These are phyloP conservation scores for Apocheima hispidaria DNA, from an alignment of 2,888 invertebrate genomes.

Conservation along the genomic window DNA sequence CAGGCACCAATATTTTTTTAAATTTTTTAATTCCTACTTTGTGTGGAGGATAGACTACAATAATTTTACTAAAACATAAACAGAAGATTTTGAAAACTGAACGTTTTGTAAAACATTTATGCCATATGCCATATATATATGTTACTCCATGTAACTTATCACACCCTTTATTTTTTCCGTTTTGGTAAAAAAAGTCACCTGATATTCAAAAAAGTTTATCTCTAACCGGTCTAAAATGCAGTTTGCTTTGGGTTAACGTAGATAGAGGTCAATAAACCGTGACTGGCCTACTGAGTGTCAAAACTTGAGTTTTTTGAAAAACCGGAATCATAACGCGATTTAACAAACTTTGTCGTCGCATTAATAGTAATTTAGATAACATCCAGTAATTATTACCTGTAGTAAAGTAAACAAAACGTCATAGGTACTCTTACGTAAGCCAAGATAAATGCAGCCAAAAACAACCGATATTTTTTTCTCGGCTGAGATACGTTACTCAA, in stretches of 20 bases:
- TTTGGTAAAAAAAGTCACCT: too few relatives aligned
- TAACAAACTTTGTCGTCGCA: too few relatives aligned
- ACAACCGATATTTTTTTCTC: neutral
- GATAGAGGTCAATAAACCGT: slow-evolving; percentile 18
- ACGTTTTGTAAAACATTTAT: too few relatives aligned
- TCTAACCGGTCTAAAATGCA: slow-evolving; percentile 20
- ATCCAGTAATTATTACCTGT: neutral
- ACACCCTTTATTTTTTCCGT: too few relatives aligned
- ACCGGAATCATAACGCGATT: slow-evolving; percentile 8
- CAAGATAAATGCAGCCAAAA: neutral
- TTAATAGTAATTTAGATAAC: neutral
- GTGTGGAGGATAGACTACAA: too few relatives aligned
- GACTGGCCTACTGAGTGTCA: slow-evolving; percentile 10
- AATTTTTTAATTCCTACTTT: too few relatives aligned
- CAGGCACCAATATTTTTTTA: too few relatives aligned
- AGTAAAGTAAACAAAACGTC: neutral
- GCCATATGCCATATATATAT: too few relatives aligned
- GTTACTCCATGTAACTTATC: too few relatives aligned
- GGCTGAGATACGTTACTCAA: neutral
- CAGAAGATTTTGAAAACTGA: too few relatives aligned
- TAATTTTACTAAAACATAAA: too few relatives aligned
- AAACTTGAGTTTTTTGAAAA: slow-evolving; percentile 18
- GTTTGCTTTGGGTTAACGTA: slow-evolving; percentile 7
- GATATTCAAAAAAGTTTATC: neutral
- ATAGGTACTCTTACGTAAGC: neutral